Evolutionary conservation across 1,140 invertebrate species (phyloP).

Genomic region (Idris sp.): DNA sequence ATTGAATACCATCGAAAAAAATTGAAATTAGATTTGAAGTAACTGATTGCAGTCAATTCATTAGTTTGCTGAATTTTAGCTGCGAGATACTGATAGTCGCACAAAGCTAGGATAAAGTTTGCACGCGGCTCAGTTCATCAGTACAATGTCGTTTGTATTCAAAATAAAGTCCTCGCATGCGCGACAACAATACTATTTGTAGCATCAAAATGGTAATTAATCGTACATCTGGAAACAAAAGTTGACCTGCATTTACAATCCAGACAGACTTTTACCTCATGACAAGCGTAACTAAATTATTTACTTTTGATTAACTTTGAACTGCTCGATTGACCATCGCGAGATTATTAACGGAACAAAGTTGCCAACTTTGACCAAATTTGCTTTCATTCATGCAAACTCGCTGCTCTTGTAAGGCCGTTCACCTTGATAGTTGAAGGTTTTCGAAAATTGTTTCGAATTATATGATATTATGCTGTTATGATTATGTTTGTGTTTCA

Average conservation of each 20-base stretch:
- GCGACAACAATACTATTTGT: conserved; percentile 39
- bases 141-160: conserved; percentile 35
- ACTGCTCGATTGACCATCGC: conserved; percentile 4
- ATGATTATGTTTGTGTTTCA: conserved; percentile 4
- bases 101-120: conserved; percentile 19
- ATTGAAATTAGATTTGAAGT: too few species aligned
- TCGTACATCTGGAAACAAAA: conserved; percentile 48
- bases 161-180: conserved; percentile 37
- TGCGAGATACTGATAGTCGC: conserved; percentile 11
- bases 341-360: conserved; percentile 23
- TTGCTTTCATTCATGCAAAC: conserved; percentile 33
- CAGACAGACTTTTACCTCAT: conserved; percentile 43
- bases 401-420: neutral
- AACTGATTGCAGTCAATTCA: conserved; percentile 5
- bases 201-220: conserved; percentile 50
- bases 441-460: conserved; percentile 22
- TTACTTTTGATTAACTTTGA: conserved; percentile 37
- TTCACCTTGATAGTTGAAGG: conserved; percentile 1
- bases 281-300: conserved; percentile 40
- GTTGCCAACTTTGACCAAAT: conserved; percentile 33
- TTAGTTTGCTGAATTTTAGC: conserved; percentile 5
- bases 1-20: too few species aligned
- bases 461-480: neutral
- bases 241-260: conserved; percentile 29
- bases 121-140: conserved; percentile 34